Conservation (phyloP, 2,888 invertebrate species). For the Drosophila diplacantha region DNA sequence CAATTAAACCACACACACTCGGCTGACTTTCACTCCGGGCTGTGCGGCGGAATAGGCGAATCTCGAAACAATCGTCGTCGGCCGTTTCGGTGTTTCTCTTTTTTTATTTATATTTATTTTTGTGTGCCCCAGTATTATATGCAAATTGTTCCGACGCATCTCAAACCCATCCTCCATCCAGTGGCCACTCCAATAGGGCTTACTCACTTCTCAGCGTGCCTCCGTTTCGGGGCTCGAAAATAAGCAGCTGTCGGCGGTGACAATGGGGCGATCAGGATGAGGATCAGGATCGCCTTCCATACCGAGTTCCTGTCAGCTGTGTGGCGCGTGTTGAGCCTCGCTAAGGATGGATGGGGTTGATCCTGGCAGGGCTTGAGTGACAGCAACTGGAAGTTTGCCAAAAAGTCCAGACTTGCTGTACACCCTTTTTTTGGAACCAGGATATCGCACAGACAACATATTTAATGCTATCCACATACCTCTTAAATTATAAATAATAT, state of each 20-base stretch:
- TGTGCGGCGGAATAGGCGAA: slow-evolving; percentile 15
- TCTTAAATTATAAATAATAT: neutral
- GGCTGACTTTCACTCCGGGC: slow-evolving; percentile 53
- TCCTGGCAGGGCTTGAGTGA: slow-evolving; percentile 29
- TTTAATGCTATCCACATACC: no score
- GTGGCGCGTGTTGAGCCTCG: slow-evolving; percentile 53
- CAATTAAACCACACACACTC: slow-evolving; percentile 55
- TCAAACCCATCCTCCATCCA: slow-evolving; percentile 11
- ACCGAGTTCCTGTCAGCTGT: slow-evolving; percentile 50
- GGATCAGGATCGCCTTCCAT: slow-evolving; percentile 32
- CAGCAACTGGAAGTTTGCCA: slow-evolving; percentile 20
- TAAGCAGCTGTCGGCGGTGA: slow-evolving; percentile 33
- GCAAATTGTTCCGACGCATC: slow-evolving; percentile 50
- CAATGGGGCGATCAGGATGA: slow-evolving; percentile 19
- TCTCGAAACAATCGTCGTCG: slow-evolving; percentile 28
- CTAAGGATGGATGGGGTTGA: slow-evolving; percentile 12
- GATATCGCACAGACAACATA: neutral
- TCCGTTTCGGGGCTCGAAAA: slow-evolving; percentile 7
- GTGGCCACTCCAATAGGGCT: slow-evolving; percentile 30
- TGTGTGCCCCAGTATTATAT: slow-evolving; percentile 61
- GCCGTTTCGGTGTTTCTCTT: slow-evolving; percentile 52
- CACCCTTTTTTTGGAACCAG: neutral
- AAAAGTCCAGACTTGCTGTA: neutral
- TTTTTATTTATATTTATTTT: slow-evolving; percentile 21
- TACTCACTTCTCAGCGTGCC: neutral